These are phyloP conservation scores for Saturnia pavonia DNA, from an alignment of 2,888 invertebrate genomes.

Conservation along the genomic window DNA sequence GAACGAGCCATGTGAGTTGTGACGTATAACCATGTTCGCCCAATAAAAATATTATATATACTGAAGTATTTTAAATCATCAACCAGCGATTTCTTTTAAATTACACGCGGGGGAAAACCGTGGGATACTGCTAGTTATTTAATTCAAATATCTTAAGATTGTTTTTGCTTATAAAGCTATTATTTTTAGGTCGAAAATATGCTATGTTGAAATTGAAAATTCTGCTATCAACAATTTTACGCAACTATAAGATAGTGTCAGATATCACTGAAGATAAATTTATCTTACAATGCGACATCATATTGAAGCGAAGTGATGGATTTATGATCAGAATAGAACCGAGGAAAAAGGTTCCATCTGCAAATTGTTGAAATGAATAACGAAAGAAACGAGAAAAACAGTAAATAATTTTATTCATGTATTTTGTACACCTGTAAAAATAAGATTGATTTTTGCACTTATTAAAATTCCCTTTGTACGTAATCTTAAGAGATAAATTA, in stretches of 20 bases:
- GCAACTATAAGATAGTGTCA: constrained; percentile 85
- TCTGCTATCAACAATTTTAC: constrained; percentile 86
- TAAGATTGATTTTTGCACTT: too few relatives aligned
- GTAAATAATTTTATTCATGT: neutral
- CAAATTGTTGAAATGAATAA: neutral
- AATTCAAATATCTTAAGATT: neutral
- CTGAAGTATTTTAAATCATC: too few relatives aligned
- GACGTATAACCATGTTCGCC: too few relatives aligned
- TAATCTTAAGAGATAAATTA: too few relatives aligned
- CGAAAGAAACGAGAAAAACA: neutral
- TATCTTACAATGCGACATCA: constrained; percentile 87
- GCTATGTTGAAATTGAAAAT: constrained; percentile 90
- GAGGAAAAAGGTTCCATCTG: constrained; percentile 59
- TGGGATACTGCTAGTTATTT: constrained; percentile 38
- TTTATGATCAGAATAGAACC: constrained; percentile 86
- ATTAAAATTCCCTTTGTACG: too few relatives aligned
- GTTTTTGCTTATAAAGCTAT: neutral
- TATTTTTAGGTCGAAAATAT: constrained; percentile 85
- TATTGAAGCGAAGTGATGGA: constrained; percentile 88
- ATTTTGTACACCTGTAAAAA: too few relatives aligned
- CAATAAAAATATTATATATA: too few relatives aligned
- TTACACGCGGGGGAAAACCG: too few relatives aligned
- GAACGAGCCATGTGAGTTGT: too few relatives aligned
- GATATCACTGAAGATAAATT: constrained; percentile 85
- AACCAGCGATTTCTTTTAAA: too few relatives aligned